These are phyloP conservation scores for Psophia crepitans DNA, from an alignment of 2,113 vertebrate genomes.

Conservation along the genomic window DNA sequence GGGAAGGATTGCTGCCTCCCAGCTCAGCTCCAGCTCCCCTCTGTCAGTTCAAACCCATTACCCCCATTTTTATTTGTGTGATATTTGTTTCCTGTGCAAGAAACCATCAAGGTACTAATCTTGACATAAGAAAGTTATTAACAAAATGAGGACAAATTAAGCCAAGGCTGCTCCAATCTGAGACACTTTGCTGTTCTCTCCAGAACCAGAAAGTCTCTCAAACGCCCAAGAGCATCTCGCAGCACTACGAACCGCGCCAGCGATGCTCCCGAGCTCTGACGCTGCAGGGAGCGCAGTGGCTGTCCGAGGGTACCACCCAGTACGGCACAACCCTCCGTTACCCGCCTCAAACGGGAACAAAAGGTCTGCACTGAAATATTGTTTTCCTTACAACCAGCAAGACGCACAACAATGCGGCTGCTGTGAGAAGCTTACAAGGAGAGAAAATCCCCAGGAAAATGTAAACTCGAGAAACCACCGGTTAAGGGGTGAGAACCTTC, in stretches of 20 bases:
- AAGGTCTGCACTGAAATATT: not conserved
- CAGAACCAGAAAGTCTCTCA: fast-evolving
- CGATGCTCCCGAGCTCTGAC: not conserved
- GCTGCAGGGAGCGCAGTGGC: fast-evolving
- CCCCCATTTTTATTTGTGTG: no score
- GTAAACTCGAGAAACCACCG: not conserved
- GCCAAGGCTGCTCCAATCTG: not conserved
- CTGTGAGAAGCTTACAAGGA: conserved; percentile 26
- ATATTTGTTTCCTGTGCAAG: not conserved
- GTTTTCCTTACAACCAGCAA: not conserved
- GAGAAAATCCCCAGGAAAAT: conserved; percentile 43
- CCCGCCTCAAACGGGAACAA: not conserved
- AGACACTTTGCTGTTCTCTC: not conserved
- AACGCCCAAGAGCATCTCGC: fast-evolving
- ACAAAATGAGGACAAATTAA: not conserved
- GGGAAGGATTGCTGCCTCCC: no score
- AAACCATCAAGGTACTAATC: not conserved
- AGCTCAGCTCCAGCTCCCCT: no score
- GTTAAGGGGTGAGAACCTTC: not conserved
- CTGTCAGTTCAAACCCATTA: no score
- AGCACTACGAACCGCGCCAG: not conserved
- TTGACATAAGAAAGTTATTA: not conserved
- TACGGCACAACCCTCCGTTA: not conserved
- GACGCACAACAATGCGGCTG: not conserved
- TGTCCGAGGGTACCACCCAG: not conserved